Base-by-base conservation (phyloP, 2,797 vertebrate species). In the Phataginus tetradactyla region DNA sequence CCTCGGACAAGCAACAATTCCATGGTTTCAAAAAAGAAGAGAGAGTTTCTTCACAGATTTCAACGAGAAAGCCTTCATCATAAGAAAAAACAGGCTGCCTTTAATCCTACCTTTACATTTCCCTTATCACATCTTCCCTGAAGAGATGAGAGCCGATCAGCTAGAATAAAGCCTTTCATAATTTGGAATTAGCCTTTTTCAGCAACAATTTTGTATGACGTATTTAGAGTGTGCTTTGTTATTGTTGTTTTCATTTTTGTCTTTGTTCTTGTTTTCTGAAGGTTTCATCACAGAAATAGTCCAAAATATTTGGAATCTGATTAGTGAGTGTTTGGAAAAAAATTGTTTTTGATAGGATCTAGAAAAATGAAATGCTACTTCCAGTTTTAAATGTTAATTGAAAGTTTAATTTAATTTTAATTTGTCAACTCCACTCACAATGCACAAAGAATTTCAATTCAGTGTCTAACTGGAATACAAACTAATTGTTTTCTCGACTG, bases 341-440 rank as follows among this genome's bases (percentile, higher is more conserved):
- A 34, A n/a, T 2, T 53, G 9, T 23, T 81, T 75, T 20, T 9
- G 42, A 77, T 14, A 11, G 3, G 77, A 20, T 71, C 77, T 61
- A 71, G 39, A 59, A 81, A 84, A 75, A 78, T 3, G 7, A 42
- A 71, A 32, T 78, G 29, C 39, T 63, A 79, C 55, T 91, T 72
- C 32, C 25, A 29, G 53, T 29, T 86, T 79, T 91, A 74, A 49
- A 89, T 32, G 32, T 57, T 57, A 72, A 34, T 45, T 79, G 49
- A 77, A 83, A 77, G 17, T 71, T 77, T 83, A 69, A 61, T 77
- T 88, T 72, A 77, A 69, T 84, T 92, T 69, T 61, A 83, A 77
- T 77, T 45, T 84, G 45, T 45, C 79, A 93, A 64, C 25, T 15
- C 37, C 4, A 69, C 32, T 81, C 37, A 69, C 3, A 83, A 32